Percentiles rank a stretch among this genome's conserved stretches.
phyloP scores from a whole-genome alignment of 1,140 invertebrate genomes.

The Fragariocoptes setiger region DNA sequence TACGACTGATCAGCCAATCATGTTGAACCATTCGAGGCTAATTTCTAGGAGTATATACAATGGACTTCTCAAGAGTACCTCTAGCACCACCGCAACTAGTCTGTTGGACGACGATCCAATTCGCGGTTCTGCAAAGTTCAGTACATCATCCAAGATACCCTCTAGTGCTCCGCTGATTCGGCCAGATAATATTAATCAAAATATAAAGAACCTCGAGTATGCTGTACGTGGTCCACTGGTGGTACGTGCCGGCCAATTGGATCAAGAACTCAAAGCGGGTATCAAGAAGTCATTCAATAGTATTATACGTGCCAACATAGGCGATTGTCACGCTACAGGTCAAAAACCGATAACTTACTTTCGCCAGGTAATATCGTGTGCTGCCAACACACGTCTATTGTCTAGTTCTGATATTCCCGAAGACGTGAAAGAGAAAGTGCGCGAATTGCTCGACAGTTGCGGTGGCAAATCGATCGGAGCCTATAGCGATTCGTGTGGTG shows the following conservation, averaged over 20 bases:
- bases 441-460: constrained; percentile 38
- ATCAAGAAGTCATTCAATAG: constrained; percentile 55
- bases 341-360: constrained; percentile 62
- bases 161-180: too few relatives aligned
- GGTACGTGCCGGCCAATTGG: constrained; percentile 28
- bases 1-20: too few relatives aligned
- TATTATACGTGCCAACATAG: constrained; percentile 93
- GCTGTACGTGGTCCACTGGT: constrained; percentile 73
- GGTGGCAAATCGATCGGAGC: constrained; percentile 38
- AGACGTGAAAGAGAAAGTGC: constrained; percentile 50
- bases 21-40: too few relatives aligned
- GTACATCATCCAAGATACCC: too few relatives aligned
- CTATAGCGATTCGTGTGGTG: constrained; percentile 70
- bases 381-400: too few relatives aligned
- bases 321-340: constrained; percentile 93
- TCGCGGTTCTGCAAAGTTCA: too few relatives aligned
- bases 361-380: too few relatives aligned
- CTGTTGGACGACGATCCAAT: too few relatives aligned
- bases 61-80: too few relatives aligned
- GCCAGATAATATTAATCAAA: constrained; percentile 76
- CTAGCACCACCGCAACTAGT: too few relatives aligned
- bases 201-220: constrained; percentile 77
- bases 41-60: too few relatives aligned
- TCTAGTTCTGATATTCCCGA: too few relatives aligned
- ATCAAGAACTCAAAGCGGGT: constrained; percentile 30